Base-by-base conservation (phyloP, 2,888 invertebrate genomes). In the Drosophila sordidula region DNA sequence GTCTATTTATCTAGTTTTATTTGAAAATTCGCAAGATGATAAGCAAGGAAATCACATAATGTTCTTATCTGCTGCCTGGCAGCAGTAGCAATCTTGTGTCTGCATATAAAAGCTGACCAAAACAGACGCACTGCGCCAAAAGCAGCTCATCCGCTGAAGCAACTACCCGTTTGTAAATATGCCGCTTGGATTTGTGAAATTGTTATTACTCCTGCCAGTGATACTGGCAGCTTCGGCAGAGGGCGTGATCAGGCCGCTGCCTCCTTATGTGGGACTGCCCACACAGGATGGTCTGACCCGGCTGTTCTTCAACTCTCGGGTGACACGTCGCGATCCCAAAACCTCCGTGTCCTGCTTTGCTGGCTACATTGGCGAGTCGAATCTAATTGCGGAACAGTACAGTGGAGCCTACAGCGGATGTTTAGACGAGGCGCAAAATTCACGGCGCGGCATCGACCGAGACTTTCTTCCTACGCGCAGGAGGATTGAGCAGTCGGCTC, bases 351-450 rank as follows among this genome's bases (percentile, higher is more conserved):
- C 77, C 41, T 90, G 90, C 39, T 90, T 90, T 57, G 75, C 73
- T 4, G 81, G 90, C 54, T 90, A 91, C 46, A 90, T 90, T 25
- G 65, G 66, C 0, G 75, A 79, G n/a, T 85, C 90, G 9, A 90
- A 82, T 57, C 34, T 54, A 6, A 80, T 87, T 18, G 58, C 82
- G 6, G 83, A 90, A 46, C 18, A 50, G 2, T 90, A 90, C 54
- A 86, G 90, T 41, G 63, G 16, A 0, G 56, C 75, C 44, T 91
- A 86, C 46, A 77, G 72, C 6, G 22, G 6, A 0, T 90, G 90
- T 29, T 50, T 78, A 6, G 1, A 58, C 8, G 36, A 57, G 8
- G 82, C 90, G 6, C 67, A 65, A 16, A 32, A 50, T 1, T 73
- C 75, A 0, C 90, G 90, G 22, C 59, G 49, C n/a, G 72, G 62